A percentile compares a stretch with the other conserved stretches of the same genome.
Evolutionary conservation across 2,113 vertebrate genomes (phyloP).

Genomic region (Octodon degus): DNA sequence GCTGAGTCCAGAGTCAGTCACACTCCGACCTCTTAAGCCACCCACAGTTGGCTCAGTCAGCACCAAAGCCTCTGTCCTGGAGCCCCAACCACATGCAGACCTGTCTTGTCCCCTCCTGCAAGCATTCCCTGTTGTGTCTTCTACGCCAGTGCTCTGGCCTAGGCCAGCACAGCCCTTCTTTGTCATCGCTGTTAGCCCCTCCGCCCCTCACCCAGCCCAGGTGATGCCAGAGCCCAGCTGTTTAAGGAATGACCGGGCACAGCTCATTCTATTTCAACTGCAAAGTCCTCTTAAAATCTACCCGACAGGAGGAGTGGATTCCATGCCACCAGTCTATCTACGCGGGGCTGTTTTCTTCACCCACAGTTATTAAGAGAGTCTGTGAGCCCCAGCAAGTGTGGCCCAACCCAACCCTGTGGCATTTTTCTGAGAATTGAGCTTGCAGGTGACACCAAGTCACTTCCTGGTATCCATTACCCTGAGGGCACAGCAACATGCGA

Average conservation of each 20-base stretch:
- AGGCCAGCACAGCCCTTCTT: neutral
- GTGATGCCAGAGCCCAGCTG: neutral
- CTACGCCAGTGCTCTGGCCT: neutral
- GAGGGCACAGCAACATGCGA: neutral
- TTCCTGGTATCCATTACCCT: neutral
- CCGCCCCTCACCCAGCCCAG: neutral
- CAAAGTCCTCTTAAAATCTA: neutral
- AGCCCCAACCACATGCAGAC: neutral
- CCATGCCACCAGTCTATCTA: neutral
- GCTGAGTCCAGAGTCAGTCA: neutral
- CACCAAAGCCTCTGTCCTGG: neutral
- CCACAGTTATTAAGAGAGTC: neutral
- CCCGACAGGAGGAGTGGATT: neutral
- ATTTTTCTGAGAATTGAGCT: slow-evolving; percentile 3
- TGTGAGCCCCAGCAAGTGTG: neutral
- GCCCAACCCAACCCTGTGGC: neutral
- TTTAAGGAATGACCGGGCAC: neutral
- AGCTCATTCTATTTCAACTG: neutral
- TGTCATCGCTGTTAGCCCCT: neutral
- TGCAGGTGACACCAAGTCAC: neutral
- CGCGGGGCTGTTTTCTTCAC: neutral
- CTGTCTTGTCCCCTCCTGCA: neutral
- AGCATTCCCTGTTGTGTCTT: neutral
- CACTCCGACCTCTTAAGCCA: neutral
- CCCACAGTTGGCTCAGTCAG: too few species aligned